phyloP scores from a whole-genome alignment of 2,888 invertebrate genomes.

The Piscicola geometra region DNA sequence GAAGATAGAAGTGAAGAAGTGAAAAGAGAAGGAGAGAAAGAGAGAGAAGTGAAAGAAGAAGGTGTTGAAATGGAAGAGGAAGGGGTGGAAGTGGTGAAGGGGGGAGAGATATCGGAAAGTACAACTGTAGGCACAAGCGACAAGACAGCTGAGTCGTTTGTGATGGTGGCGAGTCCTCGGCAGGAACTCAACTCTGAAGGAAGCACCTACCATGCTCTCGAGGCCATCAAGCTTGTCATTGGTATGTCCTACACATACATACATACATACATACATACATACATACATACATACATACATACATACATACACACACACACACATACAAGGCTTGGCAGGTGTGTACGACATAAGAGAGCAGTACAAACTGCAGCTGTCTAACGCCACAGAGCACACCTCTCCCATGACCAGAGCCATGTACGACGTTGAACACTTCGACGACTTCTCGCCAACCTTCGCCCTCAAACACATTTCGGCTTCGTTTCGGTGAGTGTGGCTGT shows the following conservation, averaged over 20 bases:
- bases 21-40: not conserved
- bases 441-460: constrained; percentile 50
- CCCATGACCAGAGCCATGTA: constrained; percentile 52
- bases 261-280: not conserved
- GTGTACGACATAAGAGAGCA: constrained; percentile 54
- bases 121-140: too few relatives aligned
- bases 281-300: constrained; percentile 5
- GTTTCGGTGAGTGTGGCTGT: constrained; percentile 42
- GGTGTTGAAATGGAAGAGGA: not conserved
- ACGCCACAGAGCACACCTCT: constrained; percentile 50
- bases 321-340: constrained; percentile 55
- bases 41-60: not conserved
- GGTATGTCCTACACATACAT: constrained; percentile 43
- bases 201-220: constrained; percentile 33
- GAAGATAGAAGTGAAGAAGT: not conserved
- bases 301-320: constrained; percentile 15
- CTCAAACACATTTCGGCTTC: constrained; percentile 46
- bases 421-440: constrained; percentile 50
- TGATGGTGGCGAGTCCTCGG: too few relatives aligned
- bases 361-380: constrained; percentile 44
- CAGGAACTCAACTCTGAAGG: too few relatives aligned
- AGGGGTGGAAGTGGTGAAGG: constrained; percentile 8
- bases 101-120: not conserved
- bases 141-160: too few relatives aligned
- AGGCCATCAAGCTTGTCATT: constrained; percentile 49